Conservation (phyloP, 2,113 vertebrate genomes). For the Chunga burmeisteri region DNA sequence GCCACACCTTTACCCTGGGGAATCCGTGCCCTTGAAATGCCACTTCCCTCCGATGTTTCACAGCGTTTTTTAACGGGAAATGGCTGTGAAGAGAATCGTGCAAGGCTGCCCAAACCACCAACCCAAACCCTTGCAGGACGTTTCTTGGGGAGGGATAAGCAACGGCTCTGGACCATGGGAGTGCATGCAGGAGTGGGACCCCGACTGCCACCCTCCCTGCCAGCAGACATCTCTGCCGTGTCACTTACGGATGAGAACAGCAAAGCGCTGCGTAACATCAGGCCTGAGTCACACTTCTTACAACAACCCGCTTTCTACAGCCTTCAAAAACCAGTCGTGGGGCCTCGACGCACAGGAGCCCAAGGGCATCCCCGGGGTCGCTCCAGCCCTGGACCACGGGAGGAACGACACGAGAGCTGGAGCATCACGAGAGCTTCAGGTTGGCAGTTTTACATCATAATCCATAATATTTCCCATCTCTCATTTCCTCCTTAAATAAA, state of each 20-base stretch:
- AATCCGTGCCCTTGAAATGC: not conserved
- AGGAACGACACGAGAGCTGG: not conserved
- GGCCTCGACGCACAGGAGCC: accelerated
- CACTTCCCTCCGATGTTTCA: not conserved
- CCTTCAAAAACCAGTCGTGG: not conserved
- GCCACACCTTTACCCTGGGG: not conserved
- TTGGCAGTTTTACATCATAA: not conserved
- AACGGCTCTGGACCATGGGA: accelerated
- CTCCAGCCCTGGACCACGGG: accelerated
- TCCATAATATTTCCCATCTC: not conserved
- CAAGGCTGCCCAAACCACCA: not conserved
- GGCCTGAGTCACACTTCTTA: not conserved
- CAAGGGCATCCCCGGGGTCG: accelerated
- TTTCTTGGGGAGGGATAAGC: not conserved
- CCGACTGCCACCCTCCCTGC: not conserved
- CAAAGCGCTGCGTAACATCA: not conserved
- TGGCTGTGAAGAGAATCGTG: not conserved
- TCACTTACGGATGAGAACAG: not conserved
- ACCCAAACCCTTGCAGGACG: not conserved
- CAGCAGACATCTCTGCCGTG: not conserved
- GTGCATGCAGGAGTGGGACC: too few species aligned
- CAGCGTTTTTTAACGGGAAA: not conserved
- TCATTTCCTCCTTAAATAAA: not conserved
- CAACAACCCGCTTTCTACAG: not conserved
- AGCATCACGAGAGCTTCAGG: not conserved